These are phyloP conservation scores for Toxostoma redivivum DNA, from an alignment of 2,113 vertebrate genomes.

Conservation along the genomic window DNA sequence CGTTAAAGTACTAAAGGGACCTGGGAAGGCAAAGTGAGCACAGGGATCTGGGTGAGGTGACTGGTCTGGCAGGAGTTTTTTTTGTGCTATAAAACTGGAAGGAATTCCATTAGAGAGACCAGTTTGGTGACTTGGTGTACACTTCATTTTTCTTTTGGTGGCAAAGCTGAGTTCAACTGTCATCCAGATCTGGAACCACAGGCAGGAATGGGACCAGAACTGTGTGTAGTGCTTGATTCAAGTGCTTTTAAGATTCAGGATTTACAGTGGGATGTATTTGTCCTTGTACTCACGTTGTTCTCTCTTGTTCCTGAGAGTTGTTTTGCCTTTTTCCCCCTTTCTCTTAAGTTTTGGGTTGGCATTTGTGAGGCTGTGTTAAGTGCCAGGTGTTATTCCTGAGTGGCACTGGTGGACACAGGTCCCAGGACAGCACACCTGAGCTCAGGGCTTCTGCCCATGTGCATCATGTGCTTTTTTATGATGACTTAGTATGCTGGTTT, in stretches of 20 bases:
- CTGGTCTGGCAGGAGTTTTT: neutral
- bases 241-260: neutral
- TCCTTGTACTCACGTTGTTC: neutral
- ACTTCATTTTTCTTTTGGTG: neutral
- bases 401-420: neutral
- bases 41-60: neutral
- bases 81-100: neutral
- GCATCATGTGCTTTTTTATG: neutral
- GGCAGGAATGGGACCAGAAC: neutral
- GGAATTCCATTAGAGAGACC: neutral
- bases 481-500: neutral
- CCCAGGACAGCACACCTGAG: neutral
- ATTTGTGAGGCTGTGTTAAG: neutral
- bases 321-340: accelerated
- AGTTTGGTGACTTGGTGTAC: neutral
- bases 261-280: accelerated
- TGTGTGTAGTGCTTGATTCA: neutral
- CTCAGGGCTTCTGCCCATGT: neutral
- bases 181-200: neutral
- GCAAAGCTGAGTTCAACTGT: neutral
- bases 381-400: neutral
- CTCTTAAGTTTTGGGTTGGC: neutral
- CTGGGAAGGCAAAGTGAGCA: neutral
- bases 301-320: neutral
- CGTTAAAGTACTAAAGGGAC: neutral